Conservation (phyloP, 2,113 vertebrate species). For the Poicephalus gulielmi region DNA sequence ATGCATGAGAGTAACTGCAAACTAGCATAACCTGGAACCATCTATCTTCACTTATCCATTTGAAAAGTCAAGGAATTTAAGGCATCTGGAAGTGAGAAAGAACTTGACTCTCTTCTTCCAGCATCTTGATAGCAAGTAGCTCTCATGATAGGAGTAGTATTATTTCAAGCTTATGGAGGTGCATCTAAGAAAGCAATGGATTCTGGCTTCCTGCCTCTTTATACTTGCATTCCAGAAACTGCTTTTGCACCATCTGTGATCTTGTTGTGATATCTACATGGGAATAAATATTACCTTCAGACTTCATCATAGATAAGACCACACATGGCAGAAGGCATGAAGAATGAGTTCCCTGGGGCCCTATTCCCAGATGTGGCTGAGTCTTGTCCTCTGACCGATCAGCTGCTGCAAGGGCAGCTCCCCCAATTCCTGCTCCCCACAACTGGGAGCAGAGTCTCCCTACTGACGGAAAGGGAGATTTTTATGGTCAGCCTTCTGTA, state of each 20-base stretch:
- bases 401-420: neutral
- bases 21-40: neutral
- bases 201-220: neutral
- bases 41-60: neutral
- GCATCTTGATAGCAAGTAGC: neutral
- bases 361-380: neutral
- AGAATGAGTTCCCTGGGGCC: neutral
- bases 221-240: neutral
- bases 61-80: neutral
- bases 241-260: conserved; percentile 4
- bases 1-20: neutral
- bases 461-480: neutral
- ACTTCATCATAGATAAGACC: neutral
- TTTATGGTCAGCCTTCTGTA: neutral
- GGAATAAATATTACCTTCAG: neutral
- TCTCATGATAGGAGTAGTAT: neutral
- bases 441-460: neutral
- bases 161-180: neutral
- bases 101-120: neutral
- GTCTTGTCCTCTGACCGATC: neutral
- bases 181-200: neutral
- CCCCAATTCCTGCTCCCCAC: neutral
- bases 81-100: neutral
- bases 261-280: neutral
- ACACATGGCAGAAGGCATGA: neutral